Evolutionary conservation across 2,113 vertebrate genomes (phyloP).

Genomic region (Gambusia holbrooki): DNA sequence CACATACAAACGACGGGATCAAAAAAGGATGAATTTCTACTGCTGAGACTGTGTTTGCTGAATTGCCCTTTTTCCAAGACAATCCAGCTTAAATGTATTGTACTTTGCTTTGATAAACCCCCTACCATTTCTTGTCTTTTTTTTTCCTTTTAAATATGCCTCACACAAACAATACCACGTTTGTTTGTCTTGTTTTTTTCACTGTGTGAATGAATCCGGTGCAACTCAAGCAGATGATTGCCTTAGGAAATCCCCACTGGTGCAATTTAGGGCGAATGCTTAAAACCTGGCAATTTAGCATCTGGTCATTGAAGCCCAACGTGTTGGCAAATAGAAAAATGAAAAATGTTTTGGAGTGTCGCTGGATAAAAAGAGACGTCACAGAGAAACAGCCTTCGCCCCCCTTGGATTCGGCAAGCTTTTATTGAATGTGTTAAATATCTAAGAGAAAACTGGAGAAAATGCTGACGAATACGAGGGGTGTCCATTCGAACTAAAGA

Average conservation of each 20-base stretch:
- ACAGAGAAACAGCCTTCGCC: background rate
- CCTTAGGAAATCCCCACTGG: conserved; percentile 16
- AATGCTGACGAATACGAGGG: background rate
- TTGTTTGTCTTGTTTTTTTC: conserved; percentile 8
- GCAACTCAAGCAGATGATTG: conserved; percentile 2
- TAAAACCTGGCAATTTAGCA: background rate
- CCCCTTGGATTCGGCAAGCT: background rate
- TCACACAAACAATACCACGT: conserved; percentile 38
- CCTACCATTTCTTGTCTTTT: conserved; percentile 20
- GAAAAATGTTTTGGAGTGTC: background rate
- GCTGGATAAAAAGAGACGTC: background rate
- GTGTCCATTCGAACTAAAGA: background rate
- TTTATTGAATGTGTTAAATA: background rate
- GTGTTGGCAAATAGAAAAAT: background rate
- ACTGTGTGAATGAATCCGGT: conserved; percentile 19
- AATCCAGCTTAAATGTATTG: conserved; percentile 67
- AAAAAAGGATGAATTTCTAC: conserved; percentile 55
- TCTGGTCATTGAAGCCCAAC: background rate
- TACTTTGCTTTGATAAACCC: conserved; percentile 41
- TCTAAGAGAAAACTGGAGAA: background rate
- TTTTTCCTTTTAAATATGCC: conserved; percentile 34
- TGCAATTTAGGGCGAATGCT: background rate
- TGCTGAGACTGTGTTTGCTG: conserved; percentile 67
- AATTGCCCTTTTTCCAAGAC: conserved; percentile 58
- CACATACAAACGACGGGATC: conserved; percentile 64